Evolutionary conservation across 2,888 invertebrate genomes (phyloP), one percentile per base, ranked within the genome.

Genomic region (Chelonus formosanus): DNA sequence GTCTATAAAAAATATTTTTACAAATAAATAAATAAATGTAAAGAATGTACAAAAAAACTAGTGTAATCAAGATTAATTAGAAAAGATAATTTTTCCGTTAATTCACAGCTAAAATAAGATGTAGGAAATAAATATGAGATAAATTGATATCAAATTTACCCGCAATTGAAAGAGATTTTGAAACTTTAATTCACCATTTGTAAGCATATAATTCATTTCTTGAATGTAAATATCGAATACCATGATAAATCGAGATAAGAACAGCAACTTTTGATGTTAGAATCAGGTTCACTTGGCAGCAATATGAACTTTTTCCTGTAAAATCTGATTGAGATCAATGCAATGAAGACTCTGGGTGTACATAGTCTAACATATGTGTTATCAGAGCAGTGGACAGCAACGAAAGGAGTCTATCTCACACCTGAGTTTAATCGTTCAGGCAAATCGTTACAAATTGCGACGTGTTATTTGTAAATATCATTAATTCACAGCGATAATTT

Each of bases 171-270:
- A 32, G 10, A 20, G 10, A n/a, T n/a, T 48, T 48, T 20, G 3
- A n/a, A 52, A 31, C 40, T 52, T 40, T 7, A 52, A 20, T 20
- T 20, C 53, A 52, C 60, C 43, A 10, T 43, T 47, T 57, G 50
- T n/a, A n/a, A 31, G 10, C 10, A 59, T 34, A 53, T 47, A 60
- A 55, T 32, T 65, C 55, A 60, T 60, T 60, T 10, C 10, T 43
- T 1, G 48, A 44, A 8, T 20, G 20, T 40, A 54, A 60, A 60
- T 54, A 65, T 65, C 32, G 34, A 65, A 65, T 65, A 59, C 48
- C 48, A 8, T 50, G 31, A 60, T 65, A 65, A 65, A 65, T 65
- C 52, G 43, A 40, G 60, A 60, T 65, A 65, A 65, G 48, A 65
- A 60, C 44, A 35, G n/a, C 32, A 47, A 52, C 58, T 1, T 65